A percentile compares a stretch with the other conserved stretches of the same genome.
These are phyloP conservation scores for Heliconius charithonia DNA, from an alignment of 2,888 invertebrate genomes.

Conservation along the genomic window DNA sequence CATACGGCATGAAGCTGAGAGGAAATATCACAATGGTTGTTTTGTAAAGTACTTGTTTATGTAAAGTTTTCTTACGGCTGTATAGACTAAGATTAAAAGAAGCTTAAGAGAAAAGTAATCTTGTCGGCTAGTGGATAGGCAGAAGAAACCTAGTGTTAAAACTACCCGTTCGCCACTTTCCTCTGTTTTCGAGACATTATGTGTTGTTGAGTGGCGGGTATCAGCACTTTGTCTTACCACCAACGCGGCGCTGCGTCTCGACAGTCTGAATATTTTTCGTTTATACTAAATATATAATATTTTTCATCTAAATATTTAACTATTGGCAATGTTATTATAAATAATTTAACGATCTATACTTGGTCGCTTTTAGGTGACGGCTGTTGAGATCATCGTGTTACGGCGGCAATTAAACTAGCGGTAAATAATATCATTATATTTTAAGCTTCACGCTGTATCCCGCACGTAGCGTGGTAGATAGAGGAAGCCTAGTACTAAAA, in stretches of 20 bases:
- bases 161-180: background rate
- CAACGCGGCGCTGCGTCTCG: background rate
- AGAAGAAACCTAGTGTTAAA: no score
- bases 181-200: background rate
- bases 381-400: conserved; percentile 2
- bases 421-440: background rate
- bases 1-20: no score
- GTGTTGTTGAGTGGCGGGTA: background rate
- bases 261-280: background rate
- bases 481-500: background rate
- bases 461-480: background rate
- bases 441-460: background rate
- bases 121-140: no score
- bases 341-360: conserved; percentile 6
- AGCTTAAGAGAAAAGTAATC: no score
- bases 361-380: background rate
- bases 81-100: no score
- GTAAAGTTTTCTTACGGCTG: no score
- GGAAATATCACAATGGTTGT: no score
- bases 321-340: conserved; percentile 10
- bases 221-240: background rate
- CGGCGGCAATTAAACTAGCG: background rate
- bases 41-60: no score
- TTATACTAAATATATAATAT: background rate
- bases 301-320: background rate